Percentiles rank a stretch among this genome's conserved stretches.
phyloP scores from a whole-genome alignment of 2,888 invertebrate species.

The Ctenicera cuprea region DNA sequence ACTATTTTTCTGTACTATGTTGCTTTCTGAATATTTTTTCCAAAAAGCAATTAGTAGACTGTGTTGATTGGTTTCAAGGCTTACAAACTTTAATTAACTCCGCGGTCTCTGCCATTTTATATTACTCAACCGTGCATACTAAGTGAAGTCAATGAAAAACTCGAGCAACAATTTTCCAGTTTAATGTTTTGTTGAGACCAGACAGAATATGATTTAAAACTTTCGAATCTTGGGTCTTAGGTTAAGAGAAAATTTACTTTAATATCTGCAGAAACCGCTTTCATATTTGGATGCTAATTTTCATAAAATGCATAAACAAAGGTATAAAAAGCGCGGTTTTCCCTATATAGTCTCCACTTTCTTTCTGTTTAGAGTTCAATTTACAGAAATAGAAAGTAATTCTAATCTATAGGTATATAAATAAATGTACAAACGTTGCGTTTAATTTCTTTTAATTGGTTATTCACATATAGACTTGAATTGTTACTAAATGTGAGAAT shows the following conservation, averaged over 20 bases:
- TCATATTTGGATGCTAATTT: slow-evolving; percentile 12
- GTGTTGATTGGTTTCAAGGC: slow-evolving; percentile 36
- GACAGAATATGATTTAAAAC: background rate
- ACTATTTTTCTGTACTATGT: background rate
- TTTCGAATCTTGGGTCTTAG: slow-evolving; percentile 25
- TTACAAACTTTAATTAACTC: slow-evolving; percentile 29
- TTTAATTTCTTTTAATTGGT: slow-evolving; percentile 8
- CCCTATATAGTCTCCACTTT: background rate
- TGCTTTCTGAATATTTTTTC: slow-evolving; percentile 24
- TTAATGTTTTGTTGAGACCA: background rate
- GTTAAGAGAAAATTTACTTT: slow-evolving; percentile 14
- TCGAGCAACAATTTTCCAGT: background rate
- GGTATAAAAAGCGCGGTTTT: slow-evolving; percentile 5
- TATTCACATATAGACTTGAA: background rate
- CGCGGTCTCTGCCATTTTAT: background rate
- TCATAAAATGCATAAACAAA: slow-evolving; percentile 10
- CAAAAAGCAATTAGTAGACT: slow-evolving; percentile 23
- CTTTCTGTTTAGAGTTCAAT: background rate
- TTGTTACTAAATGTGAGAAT: slow-evolving; percentile 23
- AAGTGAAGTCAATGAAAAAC: background rate
- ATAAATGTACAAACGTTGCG: too few relatives aligned
- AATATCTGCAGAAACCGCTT: too few relatives aligned
- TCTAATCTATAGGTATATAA: too few relatives aligned
- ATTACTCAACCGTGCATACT: slow-evolving; percentile 29
- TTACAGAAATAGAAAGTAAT: slow-evolving; percentile 5